phyloP scores from a whole-genome alignment of 2,797 vertebrate genomes.

The Gadopsis bispinosus region DNA sequence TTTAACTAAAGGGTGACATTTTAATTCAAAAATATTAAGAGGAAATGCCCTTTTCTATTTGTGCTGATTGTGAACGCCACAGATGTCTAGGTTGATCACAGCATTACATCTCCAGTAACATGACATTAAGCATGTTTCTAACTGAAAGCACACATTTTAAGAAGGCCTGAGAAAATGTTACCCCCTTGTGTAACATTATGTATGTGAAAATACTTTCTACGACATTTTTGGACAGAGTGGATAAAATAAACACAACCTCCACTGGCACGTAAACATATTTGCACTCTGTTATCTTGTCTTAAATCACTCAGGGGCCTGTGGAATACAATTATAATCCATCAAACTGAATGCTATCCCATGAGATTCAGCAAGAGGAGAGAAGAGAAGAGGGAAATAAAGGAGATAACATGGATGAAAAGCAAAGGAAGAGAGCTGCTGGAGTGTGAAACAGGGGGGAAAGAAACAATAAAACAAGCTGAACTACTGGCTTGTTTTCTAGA shows the following conservation, averaged over 20 bases:
- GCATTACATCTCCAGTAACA: not conserved
- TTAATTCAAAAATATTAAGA: not conserved
- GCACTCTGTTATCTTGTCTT: constrained; percentile 35
- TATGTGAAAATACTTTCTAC: not conserved
- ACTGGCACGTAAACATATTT: constrained; percentile 17
- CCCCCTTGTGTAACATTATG: no score
- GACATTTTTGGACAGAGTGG: not conserved
- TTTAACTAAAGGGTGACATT: not conserved
- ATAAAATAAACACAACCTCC: constrained; percentile 16
- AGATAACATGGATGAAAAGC: constrained; percentile 15
- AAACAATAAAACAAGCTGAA: constrained; percentile 55
- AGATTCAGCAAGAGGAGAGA: constrained; percentile 16
- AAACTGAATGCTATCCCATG: not conserved
- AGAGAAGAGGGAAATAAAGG: not conserved
- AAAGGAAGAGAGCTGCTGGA: constrained; percentile 17
- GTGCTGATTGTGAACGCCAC: not conserved
- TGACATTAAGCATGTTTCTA: constrained; percentile 3
- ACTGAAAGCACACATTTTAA: not conserved
- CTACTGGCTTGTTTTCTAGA: constrained; percentile 57
- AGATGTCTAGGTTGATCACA: constrained; percentile 1
- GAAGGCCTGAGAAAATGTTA: not conserved
- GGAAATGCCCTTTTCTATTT: constrained; percentile 13
- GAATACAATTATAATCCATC: constrained; percentile 29
- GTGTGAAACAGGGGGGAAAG: constrained; percentile 38
- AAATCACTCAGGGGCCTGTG: constrained; percentile 34